These are phyloP conservation scores for Graptemys geographica DNA, from an alignment of 2,797 vertebrate genomes.

Conservation along the genomic window DNA sequence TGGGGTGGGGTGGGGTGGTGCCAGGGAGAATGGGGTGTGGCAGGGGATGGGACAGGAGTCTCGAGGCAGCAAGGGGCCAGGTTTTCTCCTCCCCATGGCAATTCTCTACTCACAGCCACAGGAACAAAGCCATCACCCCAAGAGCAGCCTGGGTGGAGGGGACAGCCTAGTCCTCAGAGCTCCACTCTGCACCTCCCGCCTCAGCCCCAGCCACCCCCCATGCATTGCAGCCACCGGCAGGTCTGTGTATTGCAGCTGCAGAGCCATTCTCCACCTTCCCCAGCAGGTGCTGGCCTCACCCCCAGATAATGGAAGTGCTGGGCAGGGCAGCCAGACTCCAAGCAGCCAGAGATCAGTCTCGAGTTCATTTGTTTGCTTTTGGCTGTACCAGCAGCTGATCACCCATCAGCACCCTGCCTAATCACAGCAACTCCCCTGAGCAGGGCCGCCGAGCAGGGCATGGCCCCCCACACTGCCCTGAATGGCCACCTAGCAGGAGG, in stretches of 20 bases:
- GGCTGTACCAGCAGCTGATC: not conserved
- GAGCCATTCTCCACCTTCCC: not conserved
- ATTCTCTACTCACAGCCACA: not conserved
- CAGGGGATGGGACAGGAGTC: not conserved
- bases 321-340: not conserved
- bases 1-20: too few relatives aligned
- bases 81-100: not conserved
- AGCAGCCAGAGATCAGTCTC: too few relatives aligned
- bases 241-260: not conserved
- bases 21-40: not conserved
- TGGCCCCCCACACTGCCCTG: too few relatives aligned
- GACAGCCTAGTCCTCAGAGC: not conserved
- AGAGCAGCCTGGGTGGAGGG: not conserved
- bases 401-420: not conserved
- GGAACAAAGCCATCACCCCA: not conserved
- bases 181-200: not conserved
- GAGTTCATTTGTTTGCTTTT: not conserved
- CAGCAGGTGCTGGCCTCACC: not conserved
- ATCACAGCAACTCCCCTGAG: too few relatives aligned
- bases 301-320: not conserved
- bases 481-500: conserved; percentile 8
- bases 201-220: not conserved
- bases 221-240: not conserved
- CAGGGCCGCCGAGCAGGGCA: not conserved
- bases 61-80: not conserved